Percentiles rank a stretch among this genome's conserved stretches.
These are phyloP conservation scores for Crotalus horridus DNA, from an alignment of 2,113 vertebrate genomes.

Conservation along the genomic window DNA sequence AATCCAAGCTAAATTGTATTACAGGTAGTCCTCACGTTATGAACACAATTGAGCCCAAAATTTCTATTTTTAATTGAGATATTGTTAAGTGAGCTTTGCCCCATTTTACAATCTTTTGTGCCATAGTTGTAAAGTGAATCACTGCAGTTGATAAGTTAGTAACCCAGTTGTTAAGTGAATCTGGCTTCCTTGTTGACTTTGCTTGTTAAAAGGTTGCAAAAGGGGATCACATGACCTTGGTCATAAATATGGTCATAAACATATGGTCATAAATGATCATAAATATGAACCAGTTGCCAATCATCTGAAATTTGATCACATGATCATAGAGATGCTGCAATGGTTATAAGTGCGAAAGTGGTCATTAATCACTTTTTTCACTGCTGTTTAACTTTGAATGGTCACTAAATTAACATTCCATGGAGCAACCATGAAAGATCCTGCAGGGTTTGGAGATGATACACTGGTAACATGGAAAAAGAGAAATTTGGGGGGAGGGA, in stretches of 20 bases:
- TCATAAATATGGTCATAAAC: background rate
- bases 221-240: background rate
- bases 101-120: background rate
- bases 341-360: background rate
- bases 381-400: background rate
- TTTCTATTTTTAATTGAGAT: background rate
- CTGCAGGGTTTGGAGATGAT: background rate
- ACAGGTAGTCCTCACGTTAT: background rate
- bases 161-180: background rate
- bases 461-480: background rate
- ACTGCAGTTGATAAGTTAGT: background rate
- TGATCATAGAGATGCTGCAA: background rate
- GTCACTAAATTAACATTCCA: background rate
- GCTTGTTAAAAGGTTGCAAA: background rate
- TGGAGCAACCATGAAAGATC: background rate
- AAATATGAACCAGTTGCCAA: background rate
- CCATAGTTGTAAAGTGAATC: background rate
- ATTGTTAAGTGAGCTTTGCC: background rate
- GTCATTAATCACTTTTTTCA: background rate
- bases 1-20: background rate
- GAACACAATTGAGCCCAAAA: background rate
- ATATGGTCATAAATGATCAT: background rate
- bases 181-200: background rate
- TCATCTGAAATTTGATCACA: background rate
- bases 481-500: background rate